Conservation (phyloP, 2,113 vertebrate genomes). For the Plestiodon gilberti region DNA sequence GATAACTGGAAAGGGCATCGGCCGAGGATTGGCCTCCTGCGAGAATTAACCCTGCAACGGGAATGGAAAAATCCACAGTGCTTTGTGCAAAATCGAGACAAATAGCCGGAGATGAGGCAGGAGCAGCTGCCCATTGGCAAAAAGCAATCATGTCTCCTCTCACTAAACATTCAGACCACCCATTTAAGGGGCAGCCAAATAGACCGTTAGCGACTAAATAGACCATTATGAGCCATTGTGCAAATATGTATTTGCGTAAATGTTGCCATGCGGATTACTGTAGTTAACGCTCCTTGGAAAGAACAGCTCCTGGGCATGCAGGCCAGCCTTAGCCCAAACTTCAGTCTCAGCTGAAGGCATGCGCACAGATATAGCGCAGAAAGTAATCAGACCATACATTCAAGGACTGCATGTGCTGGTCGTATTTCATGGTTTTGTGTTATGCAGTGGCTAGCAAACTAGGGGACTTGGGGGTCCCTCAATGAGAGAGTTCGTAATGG, state of each 20-base stretch:
- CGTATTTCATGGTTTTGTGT: background rate
- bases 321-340: background rate
- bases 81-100: conserved; percentile 29
- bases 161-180: background rate
- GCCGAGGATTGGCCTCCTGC: background rate
- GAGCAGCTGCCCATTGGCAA: conserved; percentile 36
- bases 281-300: background rate
- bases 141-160: conserved; percentile 28
- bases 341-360: background rate
- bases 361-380: background rate
- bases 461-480: background rate
- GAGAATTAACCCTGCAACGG: background rate
- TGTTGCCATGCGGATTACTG: background rate
- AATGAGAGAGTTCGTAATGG: background rate
- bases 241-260: conserved; percentile 42
- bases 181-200: conserved; percentile 45
- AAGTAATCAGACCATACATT: background rate
- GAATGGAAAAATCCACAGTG: conserved; percentile 16
- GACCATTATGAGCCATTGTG: conserved; percentile 24
- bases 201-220: conserved; percentile 41
- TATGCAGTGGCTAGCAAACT: background rate
- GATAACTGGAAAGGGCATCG: background rate
- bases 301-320: background rate
- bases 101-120: background rate
- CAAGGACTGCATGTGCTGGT: background rate